These are phyloP conservation scores for Balaeniceps rex DNA, from an alignment of 2,113 vertebrate species.

Conservation along the genomic window DNA sequence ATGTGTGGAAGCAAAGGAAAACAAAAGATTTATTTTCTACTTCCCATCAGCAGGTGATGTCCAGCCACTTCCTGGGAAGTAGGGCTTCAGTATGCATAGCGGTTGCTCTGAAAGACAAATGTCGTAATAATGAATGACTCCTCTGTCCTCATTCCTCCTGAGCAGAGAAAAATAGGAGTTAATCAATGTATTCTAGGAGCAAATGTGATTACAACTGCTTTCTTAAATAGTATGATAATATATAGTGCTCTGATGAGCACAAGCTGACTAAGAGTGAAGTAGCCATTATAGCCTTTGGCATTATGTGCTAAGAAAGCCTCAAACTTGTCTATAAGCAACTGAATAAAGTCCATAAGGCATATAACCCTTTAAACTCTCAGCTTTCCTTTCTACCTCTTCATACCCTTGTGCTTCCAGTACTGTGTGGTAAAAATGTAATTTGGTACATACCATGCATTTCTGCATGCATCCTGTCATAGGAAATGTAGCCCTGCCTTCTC, in stretches of 20 bases:
- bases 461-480: neutral
- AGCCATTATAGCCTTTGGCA: no score
- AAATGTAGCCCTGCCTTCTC: neutral
- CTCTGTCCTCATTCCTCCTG: neutral
- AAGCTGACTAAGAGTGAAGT: no score
- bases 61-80: neutral
- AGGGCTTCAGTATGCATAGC: neutral
- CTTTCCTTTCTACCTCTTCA: neutral
- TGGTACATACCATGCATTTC: neutral
- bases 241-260: no score
- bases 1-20: neutral
- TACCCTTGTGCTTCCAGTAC: neutral
- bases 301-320: no score
- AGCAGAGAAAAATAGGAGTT: neutral
- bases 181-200: no score
- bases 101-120: neutral
- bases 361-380: neutral
- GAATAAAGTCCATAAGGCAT: neutral
- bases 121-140: neutral
- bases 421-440: neutral
- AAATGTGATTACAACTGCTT: no score
- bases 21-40: neutral
- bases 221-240: no score
- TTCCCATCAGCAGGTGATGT: neutral
- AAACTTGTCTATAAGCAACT: no score